Evolutionary conservation across 2,797 vertebrate species (phyloP), one percentile per base, ranked within the genome.

Genomic region (Brotogeris chrysoptera): DNA sequence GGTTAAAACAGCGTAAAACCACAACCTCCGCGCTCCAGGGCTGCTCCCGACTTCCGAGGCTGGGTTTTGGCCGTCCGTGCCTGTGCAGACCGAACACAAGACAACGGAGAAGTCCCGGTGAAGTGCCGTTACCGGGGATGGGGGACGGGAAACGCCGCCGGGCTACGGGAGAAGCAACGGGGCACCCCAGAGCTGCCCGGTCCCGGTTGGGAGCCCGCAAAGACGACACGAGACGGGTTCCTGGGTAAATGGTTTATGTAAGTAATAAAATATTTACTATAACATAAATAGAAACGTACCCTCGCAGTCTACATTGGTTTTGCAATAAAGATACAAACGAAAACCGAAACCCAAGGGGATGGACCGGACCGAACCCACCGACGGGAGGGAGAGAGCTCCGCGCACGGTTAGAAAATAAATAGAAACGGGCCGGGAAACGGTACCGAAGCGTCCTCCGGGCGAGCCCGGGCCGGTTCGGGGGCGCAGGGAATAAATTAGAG

Each of bases 261-360:
- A 99, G 99, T 99, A 99, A 99, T 99, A 99, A 99, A 99, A 99
- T 99, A 99, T 99, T 98, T 99, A 99, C 99, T 99, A 99, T 99
- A 99, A 99, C 99, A 99, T 99, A 99, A 99, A 99, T 99, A 99
- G 98, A 99, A 99, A 99, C 98, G 99, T 98, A 99, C 92, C 94
- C 95, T 96, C 95, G 99, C 99, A 99, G 99, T 99, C 99, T 99
- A 99, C 99, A 99, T 98, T 99, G 98, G 90, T 96, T 96, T 96
- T 95, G 99, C 99, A 98, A 98, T 98, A 99, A 98, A 99, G 99
- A 98, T 97, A 98, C 96, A 96, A 97, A 97, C 91, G 86, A 96
- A 97, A 95, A 88, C 94, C 97, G 97, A 97, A 96, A 93, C 80
- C 93, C 96, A 87, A 93, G 90, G 95, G 96, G 71, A 96, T 9